Base-by-base conservation (phyloP, 35 echinoderm and acorn worm species). In the Lytechinus pictus region DNA sequence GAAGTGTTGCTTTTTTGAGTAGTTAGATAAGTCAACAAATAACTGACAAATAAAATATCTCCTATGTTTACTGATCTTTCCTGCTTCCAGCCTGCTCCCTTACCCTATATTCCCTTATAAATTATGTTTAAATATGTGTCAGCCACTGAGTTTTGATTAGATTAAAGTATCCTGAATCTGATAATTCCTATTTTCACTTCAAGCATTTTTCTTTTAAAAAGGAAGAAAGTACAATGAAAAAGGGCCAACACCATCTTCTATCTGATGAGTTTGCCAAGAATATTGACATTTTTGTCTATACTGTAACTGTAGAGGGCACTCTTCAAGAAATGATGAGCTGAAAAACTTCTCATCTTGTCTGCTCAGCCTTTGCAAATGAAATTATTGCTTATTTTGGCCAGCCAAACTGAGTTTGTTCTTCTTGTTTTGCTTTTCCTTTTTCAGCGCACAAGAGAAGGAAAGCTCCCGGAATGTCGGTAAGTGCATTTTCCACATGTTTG, bases 401-500 rank as follows among this genome's bases (percentile, higher is more conserved):
- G 16, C 66, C 66, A 79, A n/a, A 79, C 66, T n/a, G 1, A 90
- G 28, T 90, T 54, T 90, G 88, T 90, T 90, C 52, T 90, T 44
- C 52, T 54, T 90, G 28, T 44, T 90, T 90, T 90, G 88, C 4
- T 93, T 93, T 51, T 57, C 92, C n/a, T 27, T 93, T 93, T 93
- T 12, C 53, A 93, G 92, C 92, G 53, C 92, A 93, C 92, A 93
- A 93, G 55, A 54, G 92, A 54, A 93, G 92, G 54, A 93, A 93
- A 93, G 54, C 92, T 28, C 92, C 92, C 53, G 92, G 92, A 93
- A 93, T 93, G 92, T 93, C 92, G 92, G 92, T 93, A 93, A 93
- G 92, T 93, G 92, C 88, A 90, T 90, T 79, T 79, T 79, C 21
- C 66, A 79, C 19, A 79, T 79, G 66, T 79, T 79, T 79, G 66